Evolutionary conservation across 2,113 vertebrate genomes (phyloP), one percentile per base, ranked within the genome.

Genomic region (Tychaedon coryphoeus): DNA sequence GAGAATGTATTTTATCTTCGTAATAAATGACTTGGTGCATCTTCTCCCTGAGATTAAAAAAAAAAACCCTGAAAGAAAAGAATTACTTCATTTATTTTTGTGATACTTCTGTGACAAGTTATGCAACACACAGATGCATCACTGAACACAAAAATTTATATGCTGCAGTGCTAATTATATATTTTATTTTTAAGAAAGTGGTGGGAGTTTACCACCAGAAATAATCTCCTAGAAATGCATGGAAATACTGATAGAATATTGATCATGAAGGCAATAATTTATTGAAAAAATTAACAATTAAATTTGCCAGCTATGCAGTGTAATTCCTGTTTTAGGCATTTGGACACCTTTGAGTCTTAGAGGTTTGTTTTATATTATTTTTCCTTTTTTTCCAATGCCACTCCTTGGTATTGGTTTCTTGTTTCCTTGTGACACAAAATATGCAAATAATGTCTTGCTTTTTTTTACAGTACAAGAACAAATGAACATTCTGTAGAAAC

Each of bases 61-160:
- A 48, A 34, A 31, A 57, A 43, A 34, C 26, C 25, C 19, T 82
- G 62, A 72, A 36, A n/a, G 64, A 18, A 90, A 75, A 76, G 70
- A 71, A 53, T 43, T 1, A 25, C 45, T 74, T 92, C n/a, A 89
- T 91, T 93, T 95, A 86, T 91, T 96, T 73, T 92, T 82, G 47
- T 82, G 78, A 51, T 90, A 61, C n/a, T 82, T 92, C 61, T 81
- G 18, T 93, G 85, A 86, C 77, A 87, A 74, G 85, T 95, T 90
- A 54, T 72, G 24, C 54, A 90, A 48, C 50, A 80, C 43, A 66
- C 8, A 92, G 51, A 84, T 88, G 75, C 71, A 64, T 77, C 53
- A 61, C 47, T 86, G 40, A 91, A 38, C 43, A 70, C 54, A 66
- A 47, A 53, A 47, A 67, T 60, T 42, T 61, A 12, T 51, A 33